Conservation (phyloP, 2,888 invertebrate genomes). For the Trachelus iudaicus region DNA sequence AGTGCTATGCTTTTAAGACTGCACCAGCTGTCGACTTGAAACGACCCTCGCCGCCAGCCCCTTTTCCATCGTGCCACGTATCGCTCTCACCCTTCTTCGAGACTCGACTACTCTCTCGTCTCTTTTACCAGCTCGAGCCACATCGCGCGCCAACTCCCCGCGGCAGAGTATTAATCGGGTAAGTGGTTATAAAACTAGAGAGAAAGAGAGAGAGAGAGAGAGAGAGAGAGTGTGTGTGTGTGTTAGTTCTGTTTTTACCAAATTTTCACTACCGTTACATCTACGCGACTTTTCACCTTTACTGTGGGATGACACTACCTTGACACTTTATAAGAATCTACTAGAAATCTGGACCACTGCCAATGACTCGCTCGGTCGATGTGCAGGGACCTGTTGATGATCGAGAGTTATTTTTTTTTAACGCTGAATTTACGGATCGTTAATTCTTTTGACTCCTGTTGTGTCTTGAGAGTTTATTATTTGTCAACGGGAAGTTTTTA, state of each 20-base stretch:
- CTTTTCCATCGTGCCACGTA: constrained; percentile 9
- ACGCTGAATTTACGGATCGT: too few species aligned
- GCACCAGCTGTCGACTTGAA: constrained; percentile 25
- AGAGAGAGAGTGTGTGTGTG: too few species aligned
- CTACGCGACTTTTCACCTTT: too few species aligned
- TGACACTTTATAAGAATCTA: too few species aligned
- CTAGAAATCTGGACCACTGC: constrained; percentile 42
- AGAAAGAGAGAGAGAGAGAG: too few species aligned
- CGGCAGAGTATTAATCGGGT: constrained; percentile 25
- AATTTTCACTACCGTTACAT: too few species aligned
- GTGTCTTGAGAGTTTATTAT: too few species aligned
- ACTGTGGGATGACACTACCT: too few species aligned
- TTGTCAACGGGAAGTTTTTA: too few species aligned
- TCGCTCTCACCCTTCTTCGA: background rate
- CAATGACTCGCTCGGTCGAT: constrained; percentile 38
- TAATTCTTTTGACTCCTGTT: too few species aligned
- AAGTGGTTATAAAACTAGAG: constrained; percentile 14
- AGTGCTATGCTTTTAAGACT: constrained; percentile 43
- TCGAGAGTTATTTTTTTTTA: background rate
- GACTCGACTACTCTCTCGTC: constrained; percentile 9
- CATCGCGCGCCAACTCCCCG: constrained; percentile 9
- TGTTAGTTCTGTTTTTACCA: too few species aligned
- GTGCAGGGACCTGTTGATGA: background rate
- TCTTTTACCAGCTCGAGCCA: constrained; percentile 6
- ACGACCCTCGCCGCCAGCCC: constrained; percentile 7